Base-by-base conservation (phyloP, 2,113 vertebrate species). In the Corythoichthys intestinalis region DNA sequence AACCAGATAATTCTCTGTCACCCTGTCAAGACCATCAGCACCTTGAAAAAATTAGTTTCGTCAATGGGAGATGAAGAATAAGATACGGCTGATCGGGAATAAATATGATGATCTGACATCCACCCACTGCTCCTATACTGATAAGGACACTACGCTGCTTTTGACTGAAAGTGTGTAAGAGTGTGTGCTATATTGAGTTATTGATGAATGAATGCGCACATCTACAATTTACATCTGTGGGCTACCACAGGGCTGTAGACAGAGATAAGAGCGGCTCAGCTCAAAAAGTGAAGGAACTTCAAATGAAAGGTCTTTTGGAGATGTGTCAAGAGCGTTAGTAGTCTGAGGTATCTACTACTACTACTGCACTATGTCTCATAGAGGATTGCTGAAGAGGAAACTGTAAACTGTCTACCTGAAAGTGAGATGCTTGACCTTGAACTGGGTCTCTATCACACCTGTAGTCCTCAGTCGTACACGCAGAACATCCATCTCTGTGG, bases 391-490 rank as follows among this genome's bases (percentile, higher is more conserved):
- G 20, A 48, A 53, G 11, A 63, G 61, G 20, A 28, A 28, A 46
- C 41, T 46, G 28, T 69, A 34, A 59, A 58, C 41, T 0, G n/a
- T 70, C 72, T 90, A 93, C 92, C 92, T 91, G 90, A 93, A 91
- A 56, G 89, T 67, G 60, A 92, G 86, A 72, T 90, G 91, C 53
- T 80, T 88, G 81, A 93, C 89, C 78, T 91, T 90, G 76, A 93
- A 92, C 87, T 93, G 91, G 28, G 92, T 93, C 82, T 92, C 91
- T 7, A 93, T 92, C 49, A 93, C 91, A 0, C 91, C 91, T 0
- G 89, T 91, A 0, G 92, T 92, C 84, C 91, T 87, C 68, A 92
- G 86, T 28, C 92, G 81, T 4, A 92, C 91, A 39, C 92, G 80
- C 68, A 93, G 86, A 41, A 93, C 87, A 4, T 91, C 92, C 0